phyloP scores from a whole-genome alignment of 2,888 invertebrate species.

The Syrphus vitripennis region DNA sequence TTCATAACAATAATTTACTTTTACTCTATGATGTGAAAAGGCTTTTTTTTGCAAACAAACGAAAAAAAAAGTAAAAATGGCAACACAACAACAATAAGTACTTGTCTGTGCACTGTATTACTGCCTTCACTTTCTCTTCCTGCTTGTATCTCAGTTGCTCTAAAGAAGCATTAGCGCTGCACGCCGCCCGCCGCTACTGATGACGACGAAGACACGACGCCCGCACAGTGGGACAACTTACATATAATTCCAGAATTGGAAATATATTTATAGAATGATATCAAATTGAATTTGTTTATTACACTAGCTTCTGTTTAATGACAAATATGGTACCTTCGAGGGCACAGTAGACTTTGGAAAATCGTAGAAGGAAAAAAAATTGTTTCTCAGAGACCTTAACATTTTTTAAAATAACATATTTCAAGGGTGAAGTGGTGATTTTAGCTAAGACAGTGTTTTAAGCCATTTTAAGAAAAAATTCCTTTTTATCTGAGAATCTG shows the following conservation, averaged over 20 bases:
- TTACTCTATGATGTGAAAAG: constrained; percentile 50
- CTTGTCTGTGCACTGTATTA: not conserved
- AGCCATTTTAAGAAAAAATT: no score
- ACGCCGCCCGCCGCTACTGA: not conserved
- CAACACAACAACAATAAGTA: constrained; percentile 12
- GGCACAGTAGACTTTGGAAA: no score
- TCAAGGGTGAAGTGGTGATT: no score
- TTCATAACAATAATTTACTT: constrained; percentile 67
- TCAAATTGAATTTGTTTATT: no score
- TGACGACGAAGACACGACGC: not conserved
- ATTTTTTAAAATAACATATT: no score
- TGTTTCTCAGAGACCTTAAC: no score
- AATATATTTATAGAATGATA: no score
- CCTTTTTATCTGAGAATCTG: no score
- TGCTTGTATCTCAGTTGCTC: constrained; percentile 55
- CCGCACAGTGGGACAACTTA: not conserved
- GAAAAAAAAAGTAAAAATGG: not conserved
- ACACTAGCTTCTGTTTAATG: no score
- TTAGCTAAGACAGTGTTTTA: no score
- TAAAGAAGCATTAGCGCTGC: not conserved
- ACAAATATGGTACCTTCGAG: no score
- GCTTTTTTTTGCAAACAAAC: constrained; percentile 20
- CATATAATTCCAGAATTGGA: not conserved
- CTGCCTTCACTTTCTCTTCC: constrained; percentile 69
- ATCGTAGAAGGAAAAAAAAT: no score